Evolutionary conservation across 2,888 invertebrate species (phyloP).

Genomic region (Epinotia ramella): DNA sequence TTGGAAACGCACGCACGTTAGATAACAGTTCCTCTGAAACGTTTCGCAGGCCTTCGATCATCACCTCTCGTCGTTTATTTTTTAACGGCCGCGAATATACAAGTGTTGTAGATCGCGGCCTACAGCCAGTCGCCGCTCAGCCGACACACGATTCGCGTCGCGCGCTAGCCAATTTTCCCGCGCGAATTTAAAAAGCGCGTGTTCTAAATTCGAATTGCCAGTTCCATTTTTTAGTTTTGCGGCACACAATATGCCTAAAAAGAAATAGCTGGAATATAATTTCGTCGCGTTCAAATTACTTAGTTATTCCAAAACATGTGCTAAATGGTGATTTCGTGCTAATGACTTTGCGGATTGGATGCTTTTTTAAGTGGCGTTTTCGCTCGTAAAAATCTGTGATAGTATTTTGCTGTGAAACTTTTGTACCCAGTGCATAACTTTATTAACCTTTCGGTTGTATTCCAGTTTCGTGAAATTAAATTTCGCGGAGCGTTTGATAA

Average conservation of each 20-base stretch:
- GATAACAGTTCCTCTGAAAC: conserved; percentile 73
- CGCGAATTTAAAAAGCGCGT: conserved; percentile 68
- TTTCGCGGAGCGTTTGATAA: conserved; percentile 78
- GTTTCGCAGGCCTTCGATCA: conserved; percentile 72
- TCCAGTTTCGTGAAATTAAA: conserved; percentile 78
- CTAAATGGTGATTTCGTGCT: conserved; percentile 67
- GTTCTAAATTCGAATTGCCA: conserved; percentile 59
- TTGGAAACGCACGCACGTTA: conserved; percentile 60
- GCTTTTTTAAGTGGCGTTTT: conserved; percentile 61
- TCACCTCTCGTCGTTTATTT: conserved; percentile 78
- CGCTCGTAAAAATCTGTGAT: conserved; percentile 75
- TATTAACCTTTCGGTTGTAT: conserved; percentile 51
- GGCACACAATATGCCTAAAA: conserved; percentile 75
- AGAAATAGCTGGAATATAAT: conserved; percentile 65
- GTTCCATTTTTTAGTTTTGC: conserved; percentile 55
- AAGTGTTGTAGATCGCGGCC: conserved; percentile 70
- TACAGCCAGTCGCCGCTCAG: conserved; percentile 78
- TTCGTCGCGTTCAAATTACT: conserved; percentile 19
- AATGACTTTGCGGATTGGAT: conserved; percentile 67
- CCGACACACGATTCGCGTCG: conserved; percentile 71
- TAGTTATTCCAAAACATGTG: conserved; percentile 59
- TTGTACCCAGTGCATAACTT: conserved; percentile 53
- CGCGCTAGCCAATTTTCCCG: conserved; percentile 72
- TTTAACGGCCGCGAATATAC: conserved; percentile 81
- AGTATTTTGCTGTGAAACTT: conserved; percentile 71